Evolutionary conservation across 23 tunicate species (phyloP), one percentile per base, ranked within the genome.

Genomic region (Diplosoma virens): DNA sequence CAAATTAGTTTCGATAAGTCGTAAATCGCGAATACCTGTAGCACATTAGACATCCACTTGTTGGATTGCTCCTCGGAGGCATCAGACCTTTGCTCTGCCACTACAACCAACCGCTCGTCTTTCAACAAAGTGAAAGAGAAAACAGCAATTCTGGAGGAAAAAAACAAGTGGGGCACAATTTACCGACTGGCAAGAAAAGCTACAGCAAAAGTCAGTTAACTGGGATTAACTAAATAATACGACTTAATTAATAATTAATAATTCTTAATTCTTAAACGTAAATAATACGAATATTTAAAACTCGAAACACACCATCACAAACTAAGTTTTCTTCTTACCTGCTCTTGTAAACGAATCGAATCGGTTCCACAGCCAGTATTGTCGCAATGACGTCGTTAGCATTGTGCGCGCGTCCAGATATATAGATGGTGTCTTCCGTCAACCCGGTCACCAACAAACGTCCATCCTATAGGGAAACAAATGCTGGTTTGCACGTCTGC

Each of bases 51-150:
- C 97, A 92, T 92, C 97, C 97, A 92, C 33, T 81, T 76, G 68
- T 85, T 85, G 59, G 92, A 92, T 18, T 59, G 73, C 35, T 92
- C 92, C 58, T 92, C 97, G 1, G 36, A 28, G 32, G 70, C 79
- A 59, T 92, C 92, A 5, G 91, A 87, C 67, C 85, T 92, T 71
- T 92, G 97, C 67, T 92, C 97, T 25, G 87, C 97, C 25, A 92
- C 82, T 1, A 92, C 75, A 2, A 92, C 90, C 61, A 92, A 67
- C 61, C 92, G 41, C 69, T 92, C 97, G 67, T 92, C 97, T 35
- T 71, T 67, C 53, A 92, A 47, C 26, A 92, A 85, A 7, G 80
- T 26, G 16, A 92, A 58, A 1, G 84, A 66, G 41, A 92, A 92
- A 31, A 92, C 97, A 28, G 89, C 97, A 50, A 92, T 85, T 68